A percentile compares a stretch with the other conserved stretches of the same genome.
Evolutionary conservation across 2,113 vertebrate genomes (phyloP).

Genomic region (Paramormyrops kingsleyae): DNA sequence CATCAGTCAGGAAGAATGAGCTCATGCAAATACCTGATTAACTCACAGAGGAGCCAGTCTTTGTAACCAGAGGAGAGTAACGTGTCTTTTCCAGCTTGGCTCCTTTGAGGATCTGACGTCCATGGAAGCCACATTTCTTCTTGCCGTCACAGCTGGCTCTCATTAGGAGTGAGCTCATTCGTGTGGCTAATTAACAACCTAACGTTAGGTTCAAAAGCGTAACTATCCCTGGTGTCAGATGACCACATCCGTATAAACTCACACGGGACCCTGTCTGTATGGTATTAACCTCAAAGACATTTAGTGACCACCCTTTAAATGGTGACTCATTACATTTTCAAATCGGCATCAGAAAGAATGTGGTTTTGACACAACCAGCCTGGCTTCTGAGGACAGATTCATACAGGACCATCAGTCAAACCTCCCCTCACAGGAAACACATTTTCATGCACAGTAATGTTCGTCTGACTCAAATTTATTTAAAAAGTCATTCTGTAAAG

Average conservation of each 20-base stretch:
- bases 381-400: background rate
- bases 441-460: background rate
- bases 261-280: background rate
- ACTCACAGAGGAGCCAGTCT: background rate
- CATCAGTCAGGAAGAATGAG: background rate
- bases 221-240: background rate
- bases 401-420: background rate
- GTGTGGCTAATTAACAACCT: background rate
- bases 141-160: background rate
- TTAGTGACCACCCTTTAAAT: background rate
- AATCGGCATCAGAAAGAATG: background rate
- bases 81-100: background rate
- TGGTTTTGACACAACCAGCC: background rate
- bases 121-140: background rate
- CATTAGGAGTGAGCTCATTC: background rate
- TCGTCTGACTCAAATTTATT: slow-evolving; percentile 1
- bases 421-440: background rate
- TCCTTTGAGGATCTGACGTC: background rate
- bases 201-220: background rate
- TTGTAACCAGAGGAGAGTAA: background rate
- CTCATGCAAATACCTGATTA: slow-evolving; percentile 7
- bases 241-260: background rate
- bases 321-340: background rate
- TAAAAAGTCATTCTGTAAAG: background rate
- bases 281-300: background rate